These are phyloP conservation scores for Ophioderma brevispina DNA, from an alignment of 35 echinoderm and acorn worm genomes.

Conservation along the genomic window DNA sequence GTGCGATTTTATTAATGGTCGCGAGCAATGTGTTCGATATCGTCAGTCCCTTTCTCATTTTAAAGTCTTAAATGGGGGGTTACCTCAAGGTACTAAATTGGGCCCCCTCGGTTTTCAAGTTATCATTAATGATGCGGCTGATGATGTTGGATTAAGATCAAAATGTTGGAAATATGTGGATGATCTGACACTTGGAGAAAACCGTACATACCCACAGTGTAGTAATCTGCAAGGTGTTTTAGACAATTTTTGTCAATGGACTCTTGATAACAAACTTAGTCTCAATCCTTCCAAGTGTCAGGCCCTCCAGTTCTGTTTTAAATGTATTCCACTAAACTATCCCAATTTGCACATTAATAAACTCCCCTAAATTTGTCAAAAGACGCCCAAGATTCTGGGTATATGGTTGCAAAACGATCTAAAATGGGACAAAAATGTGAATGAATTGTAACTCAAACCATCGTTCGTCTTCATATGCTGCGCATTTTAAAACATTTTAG, in stretches of 20 bases:
- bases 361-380: no score
- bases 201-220: background rate
- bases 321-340: no score
- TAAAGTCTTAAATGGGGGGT: slow-evolving; percentile 19
- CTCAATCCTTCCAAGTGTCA: slow-evolving; percentile 61
- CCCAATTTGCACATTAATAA: no score
- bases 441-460: no score
- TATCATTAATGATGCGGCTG: slow-evolving; percentile 60
- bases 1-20: slow-evolving; percentile 10
- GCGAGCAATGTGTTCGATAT: slow-evolving; percentile 27
- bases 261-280: slow-evolving; percentile 24
- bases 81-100: slow-evolving; percentile 66
- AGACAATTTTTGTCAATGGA: slow-evolving; percentile 28
- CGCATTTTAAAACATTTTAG: no score
- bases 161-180: slow-evolving; percentile 73
- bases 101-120: slow-evolving; percentile 60
- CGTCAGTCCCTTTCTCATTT: background rate
- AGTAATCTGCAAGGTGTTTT: slow-evolving; percentile 27
- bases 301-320: slow-evolving; percentile 38
- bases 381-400: no score
- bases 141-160: background rate
- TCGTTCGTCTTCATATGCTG: no score
- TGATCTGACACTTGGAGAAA: slow-evolving; percentile 59
- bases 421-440: no score
- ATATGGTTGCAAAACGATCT: no score